phyloP scores from a whole-genome alignment of 2,888 invertebrate genomes.

The Coremacera marginata region DNA sequence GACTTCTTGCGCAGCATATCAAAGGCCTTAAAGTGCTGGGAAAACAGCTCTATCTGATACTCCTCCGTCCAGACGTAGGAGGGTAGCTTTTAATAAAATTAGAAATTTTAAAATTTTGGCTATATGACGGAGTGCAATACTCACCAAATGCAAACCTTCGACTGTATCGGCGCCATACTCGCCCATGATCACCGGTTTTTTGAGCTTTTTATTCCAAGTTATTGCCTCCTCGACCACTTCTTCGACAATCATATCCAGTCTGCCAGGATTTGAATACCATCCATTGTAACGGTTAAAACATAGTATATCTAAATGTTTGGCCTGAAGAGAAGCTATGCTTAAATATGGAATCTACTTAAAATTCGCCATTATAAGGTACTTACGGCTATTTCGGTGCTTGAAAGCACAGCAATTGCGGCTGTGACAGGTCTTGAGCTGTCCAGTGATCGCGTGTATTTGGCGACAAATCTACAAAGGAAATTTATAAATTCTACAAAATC shows the following conservation, averaged over 20 bases:
- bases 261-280: constrained; percentile 92
- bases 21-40: constrained; percentile 91
- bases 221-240: constrained; percentile 82
- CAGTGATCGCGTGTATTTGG: constrained; percentile 80
- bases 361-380: constrained; percentile 37
- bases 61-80: constrained; percentile 95
- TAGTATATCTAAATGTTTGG: constrained; percentile 85
- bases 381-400: constrained; percentile 77
- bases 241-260: constrained; percentile 79
- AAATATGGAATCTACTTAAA: not conserved
- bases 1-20: constrained; percentile 81
- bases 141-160: constrained; percentile 89
- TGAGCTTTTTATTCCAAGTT: constrained; percentile 83
- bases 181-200: constrained; percentile 91
- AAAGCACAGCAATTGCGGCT: constrained; percentile 78
- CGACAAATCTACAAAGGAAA: constrained; percentile 74
- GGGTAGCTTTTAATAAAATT: constrained; percentile 73
- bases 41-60: constrained; percentile 87
- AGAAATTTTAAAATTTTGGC: not conserved
- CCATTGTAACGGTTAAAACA: constrained; percentile 97
- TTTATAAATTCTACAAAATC: not conserved
- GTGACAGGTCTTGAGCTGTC: constrained; percentile 90
- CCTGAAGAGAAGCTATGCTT: constrained; percentile 70
- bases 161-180: constrained; percentile 98
- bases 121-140: constrained; percentile 46